Percentiles rank a stretch among this genome's conserved stretches.
These are phyloP conservation scores for Drosophila subsilvestris DNA, from an alignment of 2,888 invertebrate genomes.

Conservation along the genomic window DNA sequence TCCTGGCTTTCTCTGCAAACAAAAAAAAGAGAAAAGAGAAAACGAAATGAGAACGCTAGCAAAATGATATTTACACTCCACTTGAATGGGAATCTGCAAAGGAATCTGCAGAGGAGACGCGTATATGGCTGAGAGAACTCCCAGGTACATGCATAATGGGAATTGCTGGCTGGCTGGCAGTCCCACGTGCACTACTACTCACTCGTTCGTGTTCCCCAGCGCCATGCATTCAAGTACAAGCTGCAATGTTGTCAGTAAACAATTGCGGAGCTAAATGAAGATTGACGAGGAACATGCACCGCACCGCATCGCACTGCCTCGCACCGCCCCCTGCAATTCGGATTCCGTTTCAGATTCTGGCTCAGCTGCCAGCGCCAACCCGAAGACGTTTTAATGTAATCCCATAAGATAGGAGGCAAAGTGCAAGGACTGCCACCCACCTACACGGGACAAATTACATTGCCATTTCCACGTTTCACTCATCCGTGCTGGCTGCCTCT, in stretches of 20 bases:
- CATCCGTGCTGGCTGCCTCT: background rate
- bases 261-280: conserved; percentile 38
- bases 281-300: conserved; percentile 40
- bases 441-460: conserved; percentile 70
- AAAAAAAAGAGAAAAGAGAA: too few species aligned
- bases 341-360: conserved; percentile 20
- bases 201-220: too few species aligned
- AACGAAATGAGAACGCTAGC: too few species aligned
- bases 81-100: too few species aligned
- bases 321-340: conserved; percentile 5
- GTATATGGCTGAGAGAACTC: too few species aligned
- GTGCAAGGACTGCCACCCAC: conserved; percentile 36
- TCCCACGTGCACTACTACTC: too few species aligned
- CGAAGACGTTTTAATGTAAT: conserved; percentile 55
- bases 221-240: conserved; percentile 30
- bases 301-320: background rate
- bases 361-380: conserved; percentile 20
- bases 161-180: too few species aligned
- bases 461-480: conserved; percentile 69
- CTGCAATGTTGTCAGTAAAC: conserved; percentile 32
- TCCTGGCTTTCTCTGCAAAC: too few species aligned
- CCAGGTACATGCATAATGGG: too few species aligned
- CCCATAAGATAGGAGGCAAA: conserved; percentile 42
- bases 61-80: too few species aligned
- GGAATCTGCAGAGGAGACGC: too few species aligned